Evolutionary conservation across 2,888 invertebrate species (phyloP), one percentile per base, ranked within the genome.

Genomic region (Tachina lurida): DNA sequence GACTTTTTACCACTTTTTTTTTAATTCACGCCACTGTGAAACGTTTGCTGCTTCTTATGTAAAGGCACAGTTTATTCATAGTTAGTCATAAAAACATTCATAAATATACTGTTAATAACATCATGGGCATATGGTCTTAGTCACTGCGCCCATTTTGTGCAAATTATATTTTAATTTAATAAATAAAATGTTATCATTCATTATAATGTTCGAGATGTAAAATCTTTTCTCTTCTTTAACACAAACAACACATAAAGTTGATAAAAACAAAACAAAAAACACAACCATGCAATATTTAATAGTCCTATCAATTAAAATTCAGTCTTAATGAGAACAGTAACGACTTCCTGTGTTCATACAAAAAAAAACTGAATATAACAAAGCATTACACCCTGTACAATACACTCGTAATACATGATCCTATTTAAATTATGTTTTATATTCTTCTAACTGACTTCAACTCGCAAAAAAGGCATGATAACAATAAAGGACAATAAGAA

Each of bases 401-500:
- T 52, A 71, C 31, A 67, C 47, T 60, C 22, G 60, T 70, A 71
- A 75, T 22, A 43, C n/a, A 54, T 76, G 56, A 76, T 76, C 39
- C 58, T 73, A 73, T 58, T 65, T 41, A 63, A 75, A 75, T 56
- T 65, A 10, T 13, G 39, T 70, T 49, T 49, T 54, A 12, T 41
- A 9, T 41, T 47, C 3, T 31, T 81, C 19, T 12, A 10, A 49
- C 4, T 39, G 19, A 17, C 62, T 58, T 7, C 9, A 31, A 54
- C 47, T 75, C 39, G 19, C 19, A 56, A 22, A 75, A 58, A 81
- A 31, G 31, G 10, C 62, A 19, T 41, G 63, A 79, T 52, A 76
- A 60, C 65, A 80, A 79, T 22, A 73, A 81, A 63, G 67, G 43
- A 73, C 73, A 77, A 81, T 62, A 74, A 74, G 68, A 70, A 79